Conservation (phyloP, 2,113 vertebrate genomes). For the Theristicus caerulescens region DNA sequence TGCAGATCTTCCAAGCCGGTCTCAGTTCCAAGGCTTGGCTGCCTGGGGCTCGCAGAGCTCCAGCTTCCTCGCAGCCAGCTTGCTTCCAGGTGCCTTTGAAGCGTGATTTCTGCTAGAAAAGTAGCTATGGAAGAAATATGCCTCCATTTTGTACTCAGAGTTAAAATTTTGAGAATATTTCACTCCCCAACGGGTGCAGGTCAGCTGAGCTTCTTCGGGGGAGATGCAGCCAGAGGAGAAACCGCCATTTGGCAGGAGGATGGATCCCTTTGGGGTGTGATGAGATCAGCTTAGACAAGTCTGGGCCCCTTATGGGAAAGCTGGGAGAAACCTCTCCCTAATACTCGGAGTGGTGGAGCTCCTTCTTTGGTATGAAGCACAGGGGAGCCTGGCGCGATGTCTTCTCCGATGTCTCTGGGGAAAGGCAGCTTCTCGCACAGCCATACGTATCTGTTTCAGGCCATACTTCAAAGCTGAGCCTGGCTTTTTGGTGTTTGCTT, state of each 20-base stretch:
- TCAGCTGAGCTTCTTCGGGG: not conserved
- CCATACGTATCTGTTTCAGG: not conserved
- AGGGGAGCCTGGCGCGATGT: not conserved
- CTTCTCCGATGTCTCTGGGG: not conserved
- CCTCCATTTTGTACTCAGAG: not conserved
- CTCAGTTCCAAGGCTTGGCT: not conserved
- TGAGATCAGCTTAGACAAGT: not conserved
- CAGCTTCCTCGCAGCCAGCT: not conserved
- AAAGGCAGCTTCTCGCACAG: not conserved
- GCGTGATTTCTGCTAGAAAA: not conserved
- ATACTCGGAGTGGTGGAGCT: not conserved
- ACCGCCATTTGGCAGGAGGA: not conserved
- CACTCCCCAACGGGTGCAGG: not conserved
- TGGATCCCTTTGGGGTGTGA: not conserved
- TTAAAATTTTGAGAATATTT: not conserved
- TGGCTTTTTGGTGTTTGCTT: not conserved
- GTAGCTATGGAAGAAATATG: not conserved
- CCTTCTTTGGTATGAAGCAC: not conserved
- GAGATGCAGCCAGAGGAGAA: not conserved
- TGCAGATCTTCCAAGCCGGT: not conserved
- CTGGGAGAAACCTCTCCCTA: not conserved
- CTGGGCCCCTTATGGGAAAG: not conserved
- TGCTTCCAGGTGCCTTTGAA: not conserved
- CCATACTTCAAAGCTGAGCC: not conserved
- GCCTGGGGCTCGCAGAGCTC: not conserved